Base-by-base conservation (phyloP, 1,140 invertebrate genomes). In the Orussus abietinus region DNA sequence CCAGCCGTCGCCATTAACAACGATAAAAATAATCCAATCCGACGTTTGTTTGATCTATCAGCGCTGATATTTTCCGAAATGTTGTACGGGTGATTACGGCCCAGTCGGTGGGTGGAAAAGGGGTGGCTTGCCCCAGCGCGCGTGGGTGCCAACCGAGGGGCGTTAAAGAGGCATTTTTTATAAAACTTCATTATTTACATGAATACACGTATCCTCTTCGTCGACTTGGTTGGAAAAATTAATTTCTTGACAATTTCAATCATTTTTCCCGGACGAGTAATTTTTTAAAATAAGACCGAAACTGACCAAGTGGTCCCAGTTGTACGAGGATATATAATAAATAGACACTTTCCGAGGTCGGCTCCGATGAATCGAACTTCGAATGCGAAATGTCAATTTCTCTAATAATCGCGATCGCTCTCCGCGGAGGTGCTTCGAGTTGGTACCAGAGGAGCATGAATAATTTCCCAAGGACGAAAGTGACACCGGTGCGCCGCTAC, bases 11-110 rank as follows among this genome's bases (percentile, higher is more conserved):
- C 59, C 62, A 71, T 69, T 69, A 69, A 66, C 63, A 64, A 62
- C 63, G 62, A 66, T 67, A 68, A 69, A 71, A 71, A 71, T 70
- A 70, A 70, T 69, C 58, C 64, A 64, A 69, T 71, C 54, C 56
- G 50, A 64, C 64, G 62, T 69, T 69, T 64, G 65, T 69, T 69
- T 70, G 66, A 70, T 66, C 62, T 66, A 68, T 64, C 63, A 62
- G 51, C 51, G 52, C 47, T 56, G 59, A 51, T 59, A 53, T 54
- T 55, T 54, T 56, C 29, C 48, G 26, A 55, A 42, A 46, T 52
- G 43, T 49, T 49, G 36, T 28, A 36, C 19, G 41, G 39, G 47
- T 51, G 47, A 47, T 50, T 42, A 45, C 14, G 22, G 26, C 28
- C n/a, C n/a, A n/a, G n/a, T n/a, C n/a, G n/a, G n/a, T n/a, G n/a